A percentile compares a stretch with the other conserved stretches of the same genome.
Evolutionary conservation across 2,888 invertebrate genomes (phyloP).

Genomic region (Drosophila pseudotalamancana): DNA sequence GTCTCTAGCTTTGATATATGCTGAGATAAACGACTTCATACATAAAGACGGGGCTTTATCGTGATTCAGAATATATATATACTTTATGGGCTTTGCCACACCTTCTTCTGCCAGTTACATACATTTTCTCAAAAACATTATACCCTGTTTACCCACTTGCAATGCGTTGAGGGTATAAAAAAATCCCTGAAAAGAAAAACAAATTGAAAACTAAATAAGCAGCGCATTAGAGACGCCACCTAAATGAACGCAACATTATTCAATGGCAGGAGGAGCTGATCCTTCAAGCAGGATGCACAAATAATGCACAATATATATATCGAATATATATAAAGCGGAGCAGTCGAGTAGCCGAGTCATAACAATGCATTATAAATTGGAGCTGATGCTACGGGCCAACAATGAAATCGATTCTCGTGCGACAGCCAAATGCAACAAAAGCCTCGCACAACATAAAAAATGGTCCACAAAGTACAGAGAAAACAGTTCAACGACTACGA

Average conservation of each 20-base stretch:
- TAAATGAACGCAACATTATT: constrained; percentile 40
- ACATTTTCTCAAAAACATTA: too few species aligned
- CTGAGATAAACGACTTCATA: too few species aligned
- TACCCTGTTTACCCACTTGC: too few species aligned
- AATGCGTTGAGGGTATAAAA: neutral
- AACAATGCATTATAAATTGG: constrained; percentile 65
- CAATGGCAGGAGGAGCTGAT: constrained; percentile 22
- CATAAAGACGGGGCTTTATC: too few species aligned
- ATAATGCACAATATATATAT: too few species aligned
- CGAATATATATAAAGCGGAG: neutral
- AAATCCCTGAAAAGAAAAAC: constrained; percentile 1
- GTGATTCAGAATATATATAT: too few species aligned
- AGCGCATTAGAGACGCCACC: constrained; percentile 18
- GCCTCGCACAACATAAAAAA: constrained; percentile 34
- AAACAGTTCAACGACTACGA: neutral
- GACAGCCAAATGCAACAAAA: constrained; percentile 48
- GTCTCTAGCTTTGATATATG: too few species aligned
- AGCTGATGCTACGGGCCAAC: constrained; percentile 57
- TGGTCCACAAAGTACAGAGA: constrained; percentile 1
- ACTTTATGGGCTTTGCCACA: too few species aligned
- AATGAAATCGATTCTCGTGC: constrained; percentile 61
- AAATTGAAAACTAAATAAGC: constrained; percentile 25
- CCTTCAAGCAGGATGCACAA: neutral
- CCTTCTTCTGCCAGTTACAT: too few species aligned
- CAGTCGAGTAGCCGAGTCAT: constrained; percentile 20